Conservation (phyloP, 2,888 invertebrate genomes). For the Paralinhomoeus sp. region DNA sequence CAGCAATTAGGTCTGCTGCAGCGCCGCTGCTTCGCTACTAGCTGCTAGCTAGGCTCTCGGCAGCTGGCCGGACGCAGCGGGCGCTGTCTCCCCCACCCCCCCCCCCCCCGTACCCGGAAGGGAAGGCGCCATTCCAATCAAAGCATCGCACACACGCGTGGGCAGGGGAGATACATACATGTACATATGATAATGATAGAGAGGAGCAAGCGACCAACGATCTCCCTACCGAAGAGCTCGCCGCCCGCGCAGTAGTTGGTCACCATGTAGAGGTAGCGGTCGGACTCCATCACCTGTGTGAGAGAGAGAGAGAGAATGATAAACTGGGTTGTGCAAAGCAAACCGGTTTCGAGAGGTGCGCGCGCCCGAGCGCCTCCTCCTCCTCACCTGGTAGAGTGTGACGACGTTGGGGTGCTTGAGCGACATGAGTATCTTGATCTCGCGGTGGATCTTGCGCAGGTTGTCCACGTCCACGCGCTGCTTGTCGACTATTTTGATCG, state of each 20-base stretch:
- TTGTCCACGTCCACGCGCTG: slow-evolving; percentile 68
- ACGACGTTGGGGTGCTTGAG: slow-evolving; percentile 89
- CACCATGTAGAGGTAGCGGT: slow-evolving; percentile 84
- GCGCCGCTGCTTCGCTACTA: too few species aligned
- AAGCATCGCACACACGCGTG: too few species aligned
- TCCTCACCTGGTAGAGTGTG: slow-evolving; percentile 67
- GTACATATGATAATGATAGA: too few species aligned
- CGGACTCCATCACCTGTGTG: slow-evolving; percentile 72
- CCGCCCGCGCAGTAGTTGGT: slow-evolving; percentile 92
- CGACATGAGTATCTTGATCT: slow-evolving; percentile 89
- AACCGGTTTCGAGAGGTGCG: too few species aligned
- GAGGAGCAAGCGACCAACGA: too few species aligned
- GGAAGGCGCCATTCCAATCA: slow-evolving; percentile 2
- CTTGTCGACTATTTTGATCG: slow-evolving; percentile 86
- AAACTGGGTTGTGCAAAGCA: slow-evolving; percentile 3
- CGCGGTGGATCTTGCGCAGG: slow-evolving; percentile 77
- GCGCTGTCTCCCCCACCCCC: too few species aligned
- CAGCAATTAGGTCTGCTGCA: too few species aligned
- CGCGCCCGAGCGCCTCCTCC: too few species aligned
- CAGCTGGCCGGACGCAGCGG: too few species aligned
- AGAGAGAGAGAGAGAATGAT: slow-evolving; percentile 18
- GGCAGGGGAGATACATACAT: too few species aligned
- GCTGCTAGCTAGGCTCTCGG: too few species aligned
- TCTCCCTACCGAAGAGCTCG: slow-evolving; percentile 65
- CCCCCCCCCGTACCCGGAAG: too few species aligned